phyloP scores from a whole-genome alignment of 2,888 invertebrate species.

The Tetragnatha montana region DNA sequence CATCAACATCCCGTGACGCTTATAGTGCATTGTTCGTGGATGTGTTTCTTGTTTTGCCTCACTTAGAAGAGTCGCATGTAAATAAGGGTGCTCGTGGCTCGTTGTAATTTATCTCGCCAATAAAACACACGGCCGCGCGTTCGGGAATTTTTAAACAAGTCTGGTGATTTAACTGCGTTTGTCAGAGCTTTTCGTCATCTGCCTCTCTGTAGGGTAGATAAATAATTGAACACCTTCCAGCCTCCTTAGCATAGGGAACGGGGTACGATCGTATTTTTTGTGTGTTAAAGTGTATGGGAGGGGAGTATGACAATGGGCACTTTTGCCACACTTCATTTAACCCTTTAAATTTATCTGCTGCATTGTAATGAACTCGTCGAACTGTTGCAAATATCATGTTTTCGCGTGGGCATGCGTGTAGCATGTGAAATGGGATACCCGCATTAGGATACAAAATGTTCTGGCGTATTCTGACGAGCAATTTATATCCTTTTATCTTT shows the following conservation, averaged over 20 bases:
- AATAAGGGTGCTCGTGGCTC: conserved; percentile 53
- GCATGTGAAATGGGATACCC: not conserved
- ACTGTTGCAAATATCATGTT: conserved; percentile 1
- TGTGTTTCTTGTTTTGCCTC: conserved; percentile 36
- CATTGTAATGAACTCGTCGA: conserved; percentile 13
- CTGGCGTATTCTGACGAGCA: not conserved
- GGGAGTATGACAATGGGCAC: not conserved
- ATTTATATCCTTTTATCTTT: not conserved
- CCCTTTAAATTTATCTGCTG: conserved; percentile 19
- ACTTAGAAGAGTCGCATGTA: conserved; percentile 51
- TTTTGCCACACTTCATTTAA: conserved; percentile 7
- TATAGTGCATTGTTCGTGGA: conserved; percentile 62
- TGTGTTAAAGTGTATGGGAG: not conserved
- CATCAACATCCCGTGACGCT: conserved; percentile 60
- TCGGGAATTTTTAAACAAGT: conserved; percentile 68
- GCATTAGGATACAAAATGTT: not conserved
- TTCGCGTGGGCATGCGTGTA: not conserved
- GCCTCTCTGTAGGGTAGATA: conserved; percentile 16
- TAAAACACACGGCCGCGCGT: conserved; percentile 65
- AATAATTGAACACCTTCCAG: conserved; percentile 40
- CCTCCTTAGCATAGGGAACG: not conserved
- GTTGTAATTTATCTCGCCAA: conserved; percentile 64
- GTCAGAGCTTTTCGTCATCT: conserved; percentile 43
- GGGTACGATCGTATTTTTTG: conserved; percentile 8
- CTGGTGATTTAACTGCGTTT: conserved; percentile 61